Evolutionary conservation across 2,797 vertebrate genomes (phyloP).

Genomic region (Garrulus glandarius): DNA sequence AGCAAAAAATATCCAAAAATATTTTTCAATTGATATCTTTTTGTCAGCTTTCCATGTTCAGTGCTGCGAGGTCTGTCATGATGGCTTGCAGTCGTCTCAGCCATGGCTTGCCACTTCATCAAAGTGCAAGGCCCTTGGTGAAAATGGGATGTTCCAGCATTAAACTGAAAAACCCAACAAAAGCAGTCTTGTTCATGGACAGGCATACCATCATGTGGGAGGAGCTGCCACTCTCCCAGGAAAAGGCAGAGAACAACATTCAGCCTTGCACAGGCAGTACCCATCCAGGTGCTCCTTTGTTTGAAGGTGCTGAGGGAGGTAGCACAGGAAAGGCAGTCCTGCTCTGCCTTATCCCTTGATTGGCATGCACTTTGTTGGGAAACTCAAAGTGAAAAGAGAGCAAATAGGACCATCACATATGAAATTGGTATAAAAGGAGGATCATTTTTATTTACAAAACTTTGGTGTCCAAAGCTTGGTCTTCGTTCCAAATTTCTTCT

Average conservation of each 20-base stretch:
- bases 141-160: rapidly evolving
- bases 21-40: not conserved
- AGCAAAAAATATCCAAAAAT: not conserved
- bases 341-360: not conserved
- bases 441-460: not conserved
- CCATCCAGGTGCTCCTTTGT: not conserved
- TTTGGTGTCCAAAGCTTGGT: not conserved
- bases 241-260: rapidly evolving
- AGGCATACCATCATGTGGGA: rapidly evolving
- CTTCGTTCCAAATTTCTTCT: not conserved
- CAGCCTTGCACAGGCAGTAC: not conserved
- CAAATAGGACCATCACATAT: not conserved
- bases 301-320: not conserved
- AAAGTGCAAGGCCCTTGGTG: not conserved
- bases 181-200: rapidly evolving
- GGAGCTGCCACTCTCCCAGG: not conserved
- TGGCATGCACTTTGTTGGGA: not conserved
- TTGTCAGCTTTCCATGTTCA: not conserved
- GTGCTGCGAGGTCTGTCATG: rapidly evolving
- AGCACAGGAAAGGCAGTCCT: not conserved
- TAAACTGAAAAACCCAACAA: not conserved
- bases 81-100: not conserved
- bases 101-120: not conserved
- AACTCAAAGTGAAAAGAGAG: not conserved
- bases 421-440: not conserved